These are phyloP conservation scores for Ischnus inquisitorius DNA, from an alignment of 2,888 invertebrate species.

Conservation along the genomic window DNA sequence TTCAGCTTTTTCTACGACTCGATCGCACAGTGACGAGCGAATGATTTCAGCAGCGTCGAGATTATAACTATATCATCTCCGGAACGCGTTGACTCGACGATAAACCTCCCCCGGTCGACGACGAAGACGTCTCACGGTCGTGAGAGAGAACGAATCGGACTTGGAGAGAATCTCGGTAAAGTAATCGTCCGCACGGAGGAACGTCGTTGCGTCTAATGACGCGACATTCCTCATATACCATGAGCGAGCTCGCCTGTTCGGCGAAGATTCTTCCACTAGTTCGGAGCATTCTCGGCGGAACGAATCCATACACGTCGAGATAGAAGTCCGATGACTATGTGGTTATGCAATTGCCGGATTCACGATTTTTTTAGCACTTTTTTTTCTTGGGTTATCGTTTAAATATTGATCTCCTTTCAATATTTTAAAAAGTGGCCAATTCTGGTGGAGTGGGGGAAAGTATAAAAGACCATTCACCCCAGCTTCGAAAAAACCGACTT, in stretches of 20 bases:
- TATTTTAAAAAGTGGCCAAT: no score
- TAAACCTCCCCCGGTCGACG: neutral
- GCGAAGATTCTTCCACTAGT: conserved; percentile 56
- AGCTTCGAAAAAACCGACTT: no score
- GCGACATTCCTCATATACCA: conserved; percentile 58
- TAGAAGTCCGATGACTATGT: neutral
- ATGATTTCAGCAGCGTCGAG: conserved; percentile 2
- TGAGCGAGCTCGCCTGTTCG: conserved; percentile 30
- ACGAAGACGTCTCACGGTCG: neutral
- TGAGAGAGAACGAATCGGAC: conserved; percentile 24
- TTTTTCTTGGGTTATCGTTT: no score
- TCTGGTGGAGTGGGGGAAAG: no score
- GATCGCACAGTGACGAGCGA: neutral
- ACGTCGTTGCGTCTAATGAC: conserved; percentile 64
- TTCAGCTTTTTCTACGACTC: neutral
- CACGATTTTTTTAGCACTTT: neutral
- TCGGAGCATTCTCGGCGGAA: conserved; percentile 35
- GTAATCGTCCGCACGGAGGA: conserved; percentile 50
- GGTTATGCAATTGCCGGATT: neutral
- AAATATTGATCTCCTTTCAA: no score
- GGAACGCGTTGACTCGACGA: neutral
- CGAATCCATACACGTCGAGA: conserved; percentile 35
- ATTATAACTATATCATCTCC: neutral
- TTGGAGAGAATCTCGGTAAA: conserved; percentile 46
- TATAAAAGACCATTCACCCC: no score